Percentiles rank a stretch among this genome's conserved stretches.
These are phyloP conservation scores for Triops cancriformis DNA, from an alignment of 1,140 invertebrate species.

Conservation along the genomic window DNA sequence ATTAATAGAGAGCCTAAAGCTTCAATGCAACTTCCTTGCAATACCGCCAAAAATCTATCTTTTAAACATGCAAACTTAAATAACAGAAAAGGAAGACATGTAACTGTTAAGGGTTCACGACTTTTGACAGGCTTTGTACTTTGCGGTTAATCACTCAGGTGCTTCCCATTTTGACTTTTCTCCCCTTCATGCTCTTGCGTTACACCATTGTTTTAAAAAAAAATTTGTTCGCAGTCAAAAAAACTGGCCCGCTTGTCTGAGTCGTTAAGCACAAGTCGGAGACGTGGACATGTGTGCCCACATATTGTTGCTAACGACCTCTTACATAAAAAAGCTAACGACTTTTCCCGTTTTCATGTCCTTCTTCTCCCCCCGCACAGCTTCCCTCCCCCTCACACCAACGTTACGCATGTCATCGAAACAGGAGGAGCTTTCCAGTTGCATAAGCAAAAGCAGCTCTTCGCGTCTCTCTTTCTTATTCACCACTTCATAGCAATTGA, in stretches of 20 bases:
- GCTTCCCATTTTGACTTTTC: no score
- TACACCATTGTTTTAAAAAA: not conserved
- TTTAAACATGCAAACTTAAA: no score
- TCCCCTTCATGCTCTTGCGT: not conserved
- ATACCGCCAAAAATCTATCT: no score
- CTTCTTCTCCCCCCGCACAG: not conserved
- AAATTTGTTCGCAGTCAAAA: not conserved
- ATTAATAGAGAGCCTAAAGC: no score
- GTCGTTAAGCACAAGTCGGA: not conserved
- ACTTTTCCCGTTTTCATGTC: not conserved
- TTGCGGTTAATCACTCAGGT: no score
- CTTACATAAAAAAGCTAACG: constrained; percentile 12
- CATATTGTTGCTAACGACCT: constrained; percentile 4
- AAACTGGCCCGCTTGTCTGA: not conserved
- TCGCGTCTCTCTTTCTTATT: not conserved
- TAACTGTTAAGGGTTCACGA: no score
- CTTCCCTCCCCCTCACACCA: not conserved
- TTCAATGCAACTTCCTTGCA: no score
- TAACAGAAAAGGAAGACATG: no score
- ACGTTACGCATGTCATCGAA: not conserved
- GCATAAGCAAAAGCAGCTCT: not conserved
- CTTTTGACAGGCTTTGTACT: no score
- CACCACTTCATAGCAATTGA: not conserved
- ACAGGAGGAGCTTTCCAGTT: not conserved
- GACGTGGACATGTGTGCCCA: not conserved